Evolutionary conservation across 2,113 vertebrate species (phyloP).

Genomic region (Tinamus guttatus): DNA sequence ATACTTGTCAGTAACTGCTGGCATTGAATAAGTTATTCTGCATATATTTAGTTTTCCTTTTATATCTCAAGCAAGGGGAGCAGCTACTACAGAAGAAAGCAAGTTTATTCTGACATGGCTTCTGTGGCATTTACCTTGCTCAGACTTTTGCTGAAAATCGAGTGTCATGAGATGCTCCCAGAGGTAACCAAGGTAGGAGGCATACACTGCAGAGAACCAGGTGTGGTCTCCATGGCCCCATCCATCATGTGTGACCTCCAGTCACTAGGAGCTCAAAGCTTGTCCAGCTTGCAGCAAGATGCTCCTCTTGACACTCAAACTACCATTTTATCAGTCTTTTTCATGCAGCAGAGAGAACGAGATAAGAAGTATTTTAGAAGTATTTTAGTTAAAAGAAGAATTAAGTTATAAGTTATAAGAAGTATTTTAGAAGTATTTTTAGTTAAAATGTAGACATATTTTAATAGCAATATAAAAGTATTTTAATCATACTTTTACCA

Average conservation of each 20-base stretch:
- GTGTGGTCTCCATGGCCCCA: background rate
- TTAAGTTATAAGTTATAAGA: too few species aligned
- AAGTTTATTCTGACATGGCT: background rate
- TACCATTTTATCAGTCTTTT: background rate
- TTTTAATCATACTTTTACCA: background rate
- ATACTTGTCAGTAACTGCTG: background rate
- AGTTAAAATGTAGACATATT: too few species aligned
- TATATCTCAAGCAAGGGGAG: background rate
- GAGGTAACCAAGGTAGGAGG: background rate
- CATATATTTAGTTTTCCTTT: background rate
- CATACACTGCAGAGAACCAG: accelerated
- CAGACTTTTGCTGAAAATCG: accelerated
- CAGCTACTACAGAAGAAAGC: background rate
- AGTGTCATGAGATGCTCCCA: too few species aligned
- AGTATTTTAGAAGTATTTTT: background rate
- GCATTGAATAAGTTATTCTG: background rate
- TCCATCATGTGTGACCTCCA: accelerated
- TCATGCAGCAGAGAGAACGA: background rate
- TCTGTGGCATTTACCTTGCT: accelerated
- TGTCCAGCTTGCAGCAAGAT: background rate
- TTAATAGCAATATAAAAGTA: background rate
- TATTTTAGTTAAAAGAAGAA: too few species aligned
- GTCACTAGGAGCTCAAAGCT: background rate
- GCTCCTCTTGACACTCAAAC: background rate
- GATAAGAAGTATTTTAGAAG: background rate